Base-by-base conservation (phyloP, 2,888 invertebrate genomes). In the Bellardia bayeri region DNA sequence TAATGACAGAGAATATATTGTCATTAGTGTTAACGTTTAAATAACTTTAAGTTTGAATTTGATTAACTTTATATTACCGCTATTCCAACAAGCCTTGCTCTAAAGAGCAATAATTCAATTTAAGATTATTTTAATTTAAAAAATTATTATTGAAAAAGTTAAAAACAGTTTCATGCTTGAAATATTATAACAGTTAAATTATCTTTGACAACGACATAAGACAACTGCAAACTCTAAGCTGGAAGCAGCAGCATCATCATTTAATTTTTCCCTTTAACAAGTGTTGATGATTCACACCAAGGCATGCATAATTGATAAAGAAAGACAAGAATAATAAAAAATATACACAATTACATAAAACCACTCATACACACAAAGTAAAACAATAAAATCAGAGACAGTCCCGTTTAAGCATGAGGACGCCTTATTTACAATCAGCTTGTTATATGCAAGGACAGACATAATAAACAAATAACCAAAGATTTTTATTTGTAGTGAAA, bases 221-320 rank as follows among this genome's bases (percentile, higher is more conserved):
- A 16, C 40, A 42, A 30, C 37, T 3, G 1, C 2, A 16, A 68
- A 33, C 56, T 16, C 30, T 14, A 51, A 37, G 33, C 11, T 49
- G 33, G 9, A 23, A 64, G 40, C 37, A 54, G 45, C n/a, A 13
- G 30, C 23, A 45, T 16, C 40, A 51, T 40, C 56, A 16, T 61
- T 58, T 40, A 16, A 78, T 42, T 51, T 49, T 72, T 49, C 56
- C 63, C 71, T 40, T 49, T 58, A 76, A 79, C 64, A 92, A 91
- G 91, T 91, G 92, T 91, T 92, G 90, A 91, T 90, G 92, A 91
- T 91, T 92, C 91, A 91, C 92, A 91, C 91, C 91, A 89, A 89
- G 89, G 90, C 90, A 90, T 91, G 91, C 91, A 91, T 91, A 91
- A 91, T 91, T 91, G 91, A 91, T 91, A 91, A 90, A 90, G 90